Conservation (phyloP, 2,113 vertebrate species). For the Sinocyclocheilus grahami region DNA sequence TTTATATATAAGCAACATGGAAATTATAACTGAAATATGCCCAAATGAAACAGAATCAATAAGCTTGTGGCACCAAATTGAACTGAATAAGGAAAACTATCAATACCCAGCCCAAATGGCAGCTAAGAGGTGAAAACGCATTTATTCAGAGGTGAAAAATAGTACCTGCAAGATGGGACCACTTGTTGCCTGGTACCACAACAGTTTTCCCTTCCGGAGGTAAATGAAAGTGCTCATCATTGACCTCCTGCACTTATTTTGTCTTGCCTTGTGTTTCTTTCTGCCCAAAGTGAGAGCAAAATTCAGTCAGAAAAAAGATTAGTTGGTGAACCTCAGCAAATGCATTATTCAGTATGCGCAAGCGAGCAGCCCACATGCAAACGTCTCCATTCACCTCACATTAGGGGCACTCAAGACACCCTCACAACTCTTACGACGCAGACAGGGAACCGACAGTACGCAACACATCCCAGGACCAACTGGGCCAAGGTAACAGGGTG, state of each 20-base stretch:
- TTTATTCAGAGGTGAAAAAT: conserved; percentile 3
- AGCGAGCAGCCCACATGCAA: conserved; percentile 1
- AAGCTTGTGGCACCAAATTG: not conserved
- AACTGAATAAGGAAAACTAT: not conserved
- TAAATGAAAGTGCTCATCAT: conserved; percentile 13
- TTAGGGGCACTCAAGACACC: conserved; percentile 37
- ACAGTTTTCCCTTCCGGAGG: conserved; percentile 32
- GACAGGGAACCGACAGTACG: not conserved
- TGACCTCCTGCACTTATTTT: conserved; percentile 19
- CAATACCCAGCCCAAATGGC: not conserved
- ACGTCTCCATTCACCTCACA: conserved; percentile 45
- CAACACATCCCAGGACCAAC: not conserved
- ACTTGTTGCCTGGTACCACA: conserved; percentile 8
- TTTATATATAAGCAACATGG: not conserved
- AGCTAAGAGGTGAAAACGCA: conserved; percentile 6
- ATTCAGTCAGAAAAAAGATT: conserved; percentile 11
- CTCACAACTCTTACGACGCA: conserved; percentile 35
- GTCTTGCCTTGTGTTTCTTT: conserved; percentile 21
- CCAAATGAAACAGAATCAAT: not conserved
- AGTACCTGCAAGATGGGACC: not conserved
- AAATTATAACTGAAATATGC: not conserved
- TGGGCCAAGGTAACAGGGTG: conserved; percentile 22
- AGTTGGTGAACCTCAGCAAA: conserved; percentile 10
- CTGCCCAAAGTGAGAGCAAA: not conserved
- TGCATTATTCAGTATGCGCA: conserved; percentile 44